Evolutionary conservation across 2,113 vertebrate genomes (phyloP).

Genomic region (Odobenus rosmarus): DNA sequence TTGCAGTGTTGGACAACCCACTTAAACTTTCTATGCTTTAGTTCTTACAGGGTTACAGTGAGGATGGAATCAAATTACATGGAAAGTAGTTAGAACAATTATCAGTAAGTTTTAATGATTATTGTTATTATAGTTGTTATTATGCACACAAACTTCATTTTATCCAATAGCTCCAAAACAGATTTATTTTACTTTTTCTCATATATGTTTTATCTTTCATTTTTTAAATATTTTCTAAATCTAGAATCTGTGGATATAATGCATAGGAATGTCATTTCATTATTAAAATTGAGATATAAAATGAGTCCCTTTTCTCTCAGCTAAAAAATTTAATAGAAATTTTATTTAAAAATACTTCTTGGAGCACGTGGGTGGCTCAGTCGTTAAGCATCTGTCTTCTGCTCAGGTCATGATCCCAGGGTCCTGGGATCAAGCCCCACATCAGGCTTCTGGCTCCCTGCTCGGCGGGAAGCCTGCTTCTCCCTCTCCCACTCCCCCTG

Average conservation of each 20-base stretch:
- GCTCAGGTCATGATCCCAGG: no score
- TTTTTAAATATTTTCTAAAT: not conserved
- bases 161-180: not conserved
- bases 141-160: not conserved
- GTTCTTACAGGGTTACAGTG: not conserved
- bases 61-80: not conserved
- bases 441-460: no score
- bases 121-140: not conserved
- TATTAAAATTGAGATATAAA: not conserved
- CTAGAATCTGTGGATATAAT: not conserved
- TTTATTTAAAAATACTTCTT: not conserved
- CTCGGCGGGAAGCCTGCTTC: no score
- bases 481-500: no score
- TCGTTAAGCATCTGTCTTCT: no score
- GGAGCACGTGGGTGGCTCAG: no score
- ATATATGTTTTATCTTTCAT: not conserved
- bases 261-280: not conserved
- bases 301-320: not conserved
- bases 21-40: not conserved
- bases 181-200: not conserved
- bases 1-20: not conserved
- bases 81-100: not conserved
- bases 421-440: no score
- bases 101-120: not conserved
- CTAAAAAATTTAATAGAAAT: not conserved